phyloP scores from a whole-genome alignment of 2,113 vertebrate genomes.

The Triplophysa rosa region DNA sequence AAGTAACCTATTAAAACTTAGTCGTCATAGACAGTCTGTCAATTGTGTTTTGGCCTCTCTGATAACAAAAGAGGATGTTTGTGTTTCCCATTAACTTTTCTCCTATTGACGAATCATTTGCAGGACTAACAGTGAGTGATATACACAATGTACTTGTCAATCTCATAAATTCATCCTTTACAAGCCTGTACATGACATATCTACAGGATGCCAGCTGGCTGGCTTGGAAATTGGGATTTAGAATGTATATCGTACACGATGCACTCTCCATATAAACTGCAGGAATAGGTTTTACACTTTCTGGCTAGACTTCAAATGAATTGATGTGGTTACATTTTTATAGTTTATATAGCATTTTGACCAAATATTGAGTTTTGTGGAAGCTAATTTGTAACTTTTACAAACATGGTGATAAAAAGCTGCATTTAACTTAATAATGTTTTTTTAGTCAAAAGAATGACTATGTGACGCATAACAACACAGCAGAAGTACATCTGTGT shows the following conservation, averaged over 20 bases:
- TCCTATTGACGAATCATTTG: constrained; percentile 27
- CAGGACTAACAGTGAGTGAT: background rate
- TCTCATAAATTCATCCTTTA: constrained; percentile 26
- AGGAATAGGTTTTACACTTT: background rate
- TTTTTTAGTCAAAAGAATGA: too few species aligned
- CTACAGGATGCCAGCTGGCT: constrained; percentile 3
- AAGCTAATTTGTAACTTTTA: background rate
- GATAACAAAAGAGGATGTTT: constrained; percentile 45
- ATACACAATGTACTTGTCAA: background rate
- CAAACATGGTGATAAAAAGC: background rate
- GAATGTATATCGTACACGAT: constrained; percentile 4
- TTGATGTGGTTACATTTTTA: too few species aligned
- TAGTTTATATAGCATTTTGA: background rate
- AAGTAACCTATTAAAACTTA: constrained; percentile 49
- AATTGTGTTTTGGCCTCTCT: constrained; percentile 5
- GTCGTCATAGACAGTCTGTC: background rate
- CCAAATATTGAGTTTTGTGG: background rate
- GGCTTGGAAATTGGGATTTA: constrained; percentile 19
- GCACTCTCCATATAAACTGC: background rate
- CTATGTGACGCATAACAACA: too few species aligned
- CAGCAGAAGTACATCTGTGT: background rate
- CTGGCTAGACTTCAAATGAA: too few species aligned
- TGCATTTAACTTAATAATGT: background rate
- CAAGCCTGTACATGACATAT: constrained; percentile 5
- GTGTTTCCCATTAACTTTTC: constrained; percentile 29